Conservation (phyloP, 2,888 invertebrate genomes). For the Hemithea aestivaria region DNA sequence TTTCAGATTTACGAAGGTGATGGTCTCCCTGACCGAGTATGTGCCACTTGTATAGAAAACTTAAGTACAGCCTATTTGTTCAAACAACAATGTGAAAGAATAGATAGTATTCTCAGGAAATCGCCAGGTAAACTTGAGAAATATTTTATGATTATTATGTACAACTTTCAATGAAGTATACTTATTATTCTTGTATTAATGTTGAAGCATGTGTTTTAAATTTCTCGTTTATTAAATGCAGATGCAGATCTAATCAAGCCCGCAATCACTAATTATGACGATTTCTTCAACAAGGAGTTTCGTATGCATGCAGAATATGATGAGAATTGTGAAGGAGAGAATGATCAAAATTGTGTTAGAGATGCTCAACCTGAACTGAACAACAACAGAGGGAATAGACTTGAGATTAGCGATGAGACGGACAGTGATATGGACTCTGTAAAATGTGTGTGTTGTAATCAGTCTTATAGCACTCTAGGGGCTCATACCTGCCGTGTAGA, state of each 20-base stretch:
- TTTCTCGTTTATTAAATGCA: slow-evolving; percentile 24
- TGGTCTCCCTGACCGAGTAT: slow-evolving; percentile 67
- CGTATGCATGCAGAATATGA: slow-evolving; percentile 57
- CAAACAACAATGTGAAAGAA: slow-evolving; percentile 68
- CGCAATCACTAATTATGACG: slow-evolving; percentile 52
- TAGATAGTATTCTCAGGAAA: slow-evolving; percentile 53
- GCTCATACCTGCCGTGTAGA: slow-evolving; percentile 62
- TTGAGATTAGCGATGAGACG: slow-evolving; percentile 68
- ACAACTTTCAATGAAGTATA: too few relatives aligned
- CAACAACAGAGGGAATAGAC: slow-evolving; percentile 24
- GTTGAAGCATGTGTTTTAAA: too few relatives aligned
- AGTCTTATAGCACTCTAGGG: slow-evolving; percentile 59
- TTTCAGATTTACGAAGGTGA: slow-evolving; percentile 67
- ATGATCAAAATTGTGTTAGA: slow-evolving; percentile 58
- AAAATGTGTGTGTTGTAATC: slow-evolving; percentile 67
- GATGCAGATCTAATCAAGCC: slow-evolving; percentile 53
- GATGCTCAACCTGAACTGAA: slow-evolving; percentile 31
- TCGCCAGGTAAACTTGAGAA: slow-evolving; percentile 49
- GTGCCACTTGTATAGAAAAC: slow-evolving; percentile 67
- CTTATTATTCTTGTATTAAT: too few relatives aligned
- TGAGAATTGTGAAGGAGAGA: slow-evolving; percentile 55
- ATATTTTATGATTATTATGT: too few relatives aligned
- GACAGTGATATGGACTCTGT: slow-evolving; percentile 72
- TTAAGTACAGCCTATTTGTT: slow-evolving; percentile 70
- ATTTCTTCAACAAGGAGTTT: slow-evolving; percentile 61